Conservation (phyloP, 2,888 invertebrate species). For the Pimpla rufipes region DNA sequence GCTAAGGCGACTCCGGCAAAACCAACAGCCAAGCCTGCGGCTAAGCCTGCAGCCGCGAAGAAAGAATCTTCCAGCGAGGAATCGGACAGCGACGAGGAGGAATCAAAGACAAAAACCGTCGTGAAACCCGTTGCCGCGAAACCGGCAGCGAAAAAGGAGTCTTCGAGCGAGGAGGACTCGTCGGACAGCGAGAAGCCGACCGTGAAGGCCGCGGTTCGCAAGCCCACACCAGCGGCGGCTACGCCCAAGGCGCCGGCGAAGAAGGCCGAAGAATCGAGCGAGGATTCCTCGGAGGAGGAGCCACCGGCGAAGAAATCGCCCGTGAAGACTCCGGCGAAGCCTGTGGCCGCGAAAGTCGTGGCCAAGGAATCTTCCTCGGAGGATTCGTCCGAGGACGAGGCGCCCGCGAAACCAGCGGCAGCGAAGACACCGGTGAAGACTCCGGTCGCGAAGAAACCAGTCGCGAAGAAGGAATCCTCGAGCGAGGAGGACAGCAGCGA, state of each 20-base stretch:
- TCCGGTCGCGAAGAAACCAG: conserved; percentile 57
- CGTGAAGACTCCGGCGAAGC: conserved; percentile 71
- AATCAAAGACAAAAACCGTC: conserved; percentile 72
- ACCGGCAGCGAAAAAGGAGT: conserved; percentile 76
- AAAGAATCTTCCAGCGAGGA: conserved; percentile 76
- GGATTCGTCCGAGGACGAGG: conserved; percentile 71
- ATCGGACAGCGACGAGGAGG: conserved; percentile 83
- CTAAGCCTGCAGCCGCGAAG: conserved; percentile 62
- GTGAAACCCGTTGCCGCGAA: conserved; percentile 67
- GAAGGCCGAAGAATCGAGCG: conserved; percentile 73
- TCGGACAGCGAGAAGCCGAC: conserved; percentile 83
- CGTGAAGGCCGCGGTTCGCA: conserved; percentile 69
- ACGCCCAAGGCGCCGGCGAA: conserved; percentile 67
- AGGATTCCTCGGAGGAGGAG: conserved; percentile 76
- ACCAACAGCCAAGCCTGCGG: conserved; percentile 55
- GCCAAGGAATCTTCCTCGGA: conserved; percentile 73
- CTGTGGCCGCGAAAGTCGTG: conserved; percentile 58
- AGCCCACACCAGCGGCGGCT: conserved; percentile 72
- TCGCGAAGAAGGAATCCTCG: conserved; percentile 79
- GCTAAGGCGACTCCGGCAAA: conserved; percentile 62
- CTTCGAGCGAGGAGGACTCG: conserved; percentile 82
- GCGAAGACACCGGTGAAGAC: conserved; percentile 61
- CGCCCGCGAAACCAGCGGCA: conserved; percentile 56
- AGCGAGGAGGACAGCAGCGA: conserved; percentile 81
- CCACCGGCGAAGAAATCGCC: conserved; percentile 67